Base-by-base conservation (phyloP, 2,113 vertebrate species). In the Nanorana parkeri region DNA sequence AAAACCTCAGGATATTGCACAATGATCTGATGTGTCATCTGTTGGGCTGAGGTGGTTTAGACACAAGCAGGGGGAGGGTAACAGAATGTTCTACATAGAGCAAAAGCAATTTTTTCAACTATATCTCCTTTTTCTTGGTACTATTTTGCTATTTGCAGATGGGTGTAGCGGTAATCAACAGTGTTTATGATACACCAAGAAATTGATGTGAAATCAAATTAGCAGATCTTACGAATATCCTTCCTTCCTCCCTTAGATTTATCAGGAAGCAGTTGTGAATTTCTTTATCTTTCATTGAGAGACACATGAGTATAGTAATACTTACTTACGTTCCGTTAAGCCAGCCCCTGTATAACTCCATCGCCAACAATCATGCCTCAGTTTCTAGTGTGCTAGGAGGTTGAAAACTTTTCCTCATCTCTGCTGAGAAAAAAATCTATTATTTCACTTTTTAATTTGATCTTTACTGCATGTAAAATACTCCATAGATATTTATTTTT, bases 1-100 rank as follows among this genome's bases (percentile, higher is more conserved):
- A 54, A 52, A 79, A 79, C 64, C 77, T 68, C 77, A 68, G 65
- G 77, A 79, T 79, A 32, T 79, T 79, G 52, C 77, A 60, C 77
- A 79, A 79, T 26, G 36, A 17, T 29, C 21, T 0, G 16, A 67
- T 67, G 51, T 21, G 63, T 78, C 77, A 78, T 47, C 54, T 66
- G 41, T 8, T 26, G 7, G 47, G n/a, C 68, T 71, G 47, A 54
- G 11, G 23, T 54, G 23, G 21, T 63, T 24, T 24, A 24, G 11
- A 56, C 51, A 55, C 24, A 72, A 55, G 26, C 17, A 29, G 55
- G 54, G 54, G 55, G 52, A 61, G 29, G 55, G 56, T 60, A 41
- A 23, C 13, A 19, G 56, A 60, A 21, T 26, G 56, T 8, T 73
- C 41, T 29, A 19, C 69, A 29, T 17, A 73, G 28, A n/a, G 23